phyloP scores from a whole-genome alignment of 2,888 invertebrate genomes.

The Catocala sponsa region DNA sequence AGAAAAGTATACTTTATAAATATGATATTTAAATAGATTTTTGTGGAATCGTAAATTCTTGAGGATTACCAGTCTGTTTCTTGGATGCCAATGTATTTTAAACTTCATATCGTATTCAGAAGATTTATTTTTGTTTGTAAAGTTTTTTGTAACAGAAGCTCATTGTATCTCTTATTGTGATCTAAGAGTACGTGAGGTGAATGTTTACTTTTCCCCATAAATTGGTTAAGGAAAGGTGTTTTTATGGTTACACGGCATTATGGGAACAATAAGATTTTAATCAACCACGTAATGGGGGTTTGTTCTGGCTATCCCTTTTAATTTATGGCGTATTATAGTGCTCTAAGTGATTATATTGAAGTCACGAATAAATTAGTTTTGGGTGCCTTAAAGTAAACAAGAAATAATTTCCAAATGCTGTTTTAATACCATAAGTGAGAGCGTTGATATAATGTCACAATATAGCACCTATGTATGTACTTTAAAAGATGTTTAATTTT shows the following conservation, averaged over 20 bases:
- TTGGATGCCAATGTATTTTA: slow-evolving; percentile 22
- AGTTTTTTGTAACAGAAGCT: slow-evolving; percentile 47
- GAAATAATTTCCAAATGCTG: neutral
- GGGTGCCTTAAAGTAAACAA: neutral
- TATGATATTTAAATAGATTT: slow-evolving; percentile 30
- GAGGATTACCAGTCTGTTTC: slow-evolving; percentile 12
- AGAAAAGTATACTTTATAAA: slow-evolving; percentile 30
- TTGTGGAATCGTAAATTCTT: slow-evolving; percentile 12
- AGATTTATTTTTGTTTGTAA: slow-evolving; percentile 30
- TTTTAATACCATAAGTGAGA: neutral
- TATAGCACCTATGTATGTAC: no score
- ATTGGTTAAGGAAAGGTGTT: slow-evolving; percentile 59
- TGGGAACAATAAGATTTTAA: slow-evolving; percentile 60
- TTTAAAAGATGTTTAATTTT: no score
- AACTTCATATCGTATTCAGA: slow-evolving; percentile 10
- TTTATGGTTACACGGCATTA: slow-evolving; percentile 54
- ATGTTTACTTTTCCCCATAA: slow-evolving; percentile 57
- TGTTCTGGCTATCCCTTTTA: slow-evolving; percentile 20
- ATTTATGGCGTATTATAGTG: slow-evolving; percentile 38
- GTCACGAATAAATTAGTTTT: slow-evolving; percentile 16
- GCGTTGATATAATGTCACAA: neutral
- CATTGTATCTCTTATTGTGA: slow-evolving; percentile 65
- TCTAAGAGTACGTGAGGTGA: slow-evolving; percentile 63
- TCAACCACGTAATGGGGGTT: slow-evolving; percentile 45
- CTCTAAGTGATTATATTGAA: slow-evolving; percentile 22